Evolutionary conservation across 1,140 invertebrate genomes (phyloP).

Genomic region (Heliconius nattereri): DNA sequence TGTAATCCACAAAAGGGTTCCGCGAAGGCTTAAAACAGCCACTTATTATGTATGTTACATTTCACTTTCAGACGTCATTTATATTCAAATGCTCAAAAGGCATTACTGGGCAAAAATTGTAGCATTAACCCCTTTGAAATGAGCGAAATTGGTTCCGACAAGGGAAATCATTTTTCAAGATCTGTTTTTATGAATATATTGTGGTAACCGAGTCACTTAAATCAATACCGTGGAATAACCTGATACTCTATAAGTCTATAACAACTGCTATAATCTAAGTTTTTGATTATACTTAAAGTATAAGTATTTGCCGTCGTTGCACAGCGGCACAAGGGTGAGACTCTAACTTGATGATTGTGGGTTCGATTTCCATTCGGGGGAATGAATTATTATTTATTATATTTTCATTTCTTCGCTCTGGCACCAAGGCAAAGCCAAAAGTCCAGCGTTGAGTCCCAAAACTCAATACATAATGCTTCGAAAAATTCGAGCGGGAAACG

Average conservation of each 20-base stretch:
- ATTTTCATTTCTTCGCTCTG: too few relatives aligned
- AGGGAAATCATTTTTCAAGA: slow-evolving; percentile 56
- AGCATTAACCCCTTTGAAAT: slow-evolving; percentile 76
- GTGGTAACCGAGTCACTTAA: slow-evolving; percentile 22
- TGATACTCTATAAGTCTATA: background rate
- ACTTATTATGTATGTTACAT: slow-evolving; percentile 81
- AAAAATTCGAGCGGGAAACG: too few relatives aligned
- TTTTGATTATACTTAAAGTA: background rate
- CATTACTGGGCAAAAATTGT: slow-evolving; percentile 80
- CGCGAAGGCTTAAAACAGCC: slow-evolving; percentile 79
- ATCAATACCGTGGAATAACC: background rate
- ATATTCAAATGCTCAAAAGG: slow-evolving; percentile 80
- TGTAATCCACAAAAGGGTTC: slow-evolving; percentile 78
- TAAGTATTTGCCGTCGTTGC: background rate
- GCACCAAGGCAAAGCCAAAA: too few relatives aligned
- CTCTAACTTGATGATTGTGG: too few relatives aligned
- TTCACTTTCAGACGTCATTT: slow-evolving; percentile 81
- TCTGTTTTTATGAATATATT: slow-evolving; percentile 42
- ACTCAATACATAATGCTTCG: too few relatives aligned
- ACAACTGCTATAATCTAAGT: too few relatives aligned
- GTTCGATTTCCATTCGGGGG: too few relatives aligned
- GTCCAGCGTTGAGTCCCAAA: too few relatives aligned
- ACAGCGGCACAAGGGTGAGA: too few relatives aligned
- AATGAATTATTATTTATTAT: too few relatives aligned
- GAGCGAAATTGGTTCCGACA: slow-evolving; percentile 69